phyloP scores from a whole-genome alignment of 2,113 vertebrate species.

The Numida meleagris region DNA sequence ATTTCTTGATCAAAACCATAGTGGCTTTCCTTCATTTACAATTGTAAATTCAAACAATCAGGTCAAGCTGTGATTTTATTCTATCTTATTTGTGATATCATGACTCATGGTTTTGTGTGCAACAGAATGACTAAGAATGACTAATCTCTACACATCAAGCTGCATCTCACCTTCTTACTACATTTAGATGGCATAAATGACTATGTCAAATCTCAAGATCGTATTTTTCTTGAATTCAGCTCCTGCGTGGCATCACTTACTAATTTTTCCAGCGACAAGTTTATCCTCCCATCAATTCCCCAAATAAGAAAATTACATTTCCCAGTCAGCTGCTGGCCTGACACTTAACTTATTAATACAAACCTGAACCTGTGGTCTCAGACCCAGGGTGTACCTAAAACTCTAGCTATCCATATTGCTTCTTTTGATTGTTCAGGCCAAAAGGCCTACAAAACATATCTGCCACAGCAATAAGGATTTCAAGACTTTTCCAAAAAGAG shows the following conservation, averaged over 20 bases:
- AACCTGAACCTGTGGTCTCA: neutral
- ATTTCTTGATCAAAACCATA: neutral
- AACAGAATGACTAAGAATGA: neutral
- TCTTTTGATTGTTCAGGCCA: fast-evolving
- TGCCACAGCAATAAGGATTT: neutral
- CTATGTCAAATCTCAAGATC: neutral
- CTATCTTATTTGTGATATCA: neutral
- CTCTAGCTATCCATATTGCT: neutral
- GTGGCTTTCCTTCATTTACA: neutral
- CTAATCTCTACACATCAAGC: neutral
- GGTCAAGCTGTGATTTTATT: neutral
- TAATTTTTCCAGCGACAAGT: neutral
- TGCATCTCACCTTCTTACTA: neutral
- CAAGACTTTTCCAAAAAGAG: neutral
- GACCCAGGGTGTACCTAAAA: neutral
- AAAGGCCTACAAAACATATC: neutral
- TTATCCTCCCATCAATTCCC: neutral
- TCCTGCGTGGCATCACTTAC: neutral
- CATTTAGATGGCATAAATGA: neutral
- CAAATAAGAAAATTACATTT: neutral
- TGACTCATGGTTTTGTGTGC: neutral
- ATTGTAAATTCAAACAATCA: neutral
- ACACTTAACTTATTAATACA: neutral
- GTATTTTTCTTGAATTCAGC: neutral
- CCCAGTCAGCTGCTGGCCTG: neutral